A percentile compares a stretch with the other conserved stretches of the same genome.
Conservation (phyloP, 2,113 vertebrate genomes). For the Octodon degus region DNA sequence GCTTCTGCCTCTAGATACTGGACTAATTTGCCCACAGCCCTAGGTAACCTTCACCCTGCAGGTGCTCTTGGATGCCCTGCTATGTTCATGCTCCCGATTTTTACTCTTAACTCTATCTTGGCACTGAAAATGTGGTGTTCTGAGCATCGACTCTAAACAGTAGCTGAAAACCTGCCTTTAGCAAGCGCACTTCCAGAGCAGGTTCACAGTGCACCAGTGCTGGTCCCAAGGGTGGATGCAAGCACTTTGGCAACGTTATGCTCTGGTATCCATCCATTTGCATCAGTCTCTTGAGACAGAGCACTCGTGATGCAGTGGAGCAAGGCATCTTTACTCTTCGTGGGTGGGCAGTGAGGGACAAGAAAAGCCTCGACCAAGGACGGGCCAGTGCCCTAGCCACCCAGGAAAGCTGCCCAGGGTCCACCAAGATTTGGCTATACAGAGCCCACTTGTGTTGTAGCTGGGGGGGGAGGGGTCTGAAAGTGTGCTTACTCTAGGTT, state of each 20-base stretch:
- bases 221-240: not conserved
- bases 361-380: not conserved
- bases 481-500: not conserved
- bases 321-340: not conserved
- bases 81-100: not conserved
- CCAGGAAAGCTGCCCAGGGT: not conserved
- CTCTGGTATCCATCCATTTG: not conserved
- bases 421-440: not conserved
- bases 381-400: too few relatives aligned
- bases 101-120: not conserved
- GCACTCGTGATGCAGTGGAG: not conserved
- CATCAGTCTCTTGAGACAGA: not conserved
- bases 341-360: not conserved
- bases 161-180: not conserved
- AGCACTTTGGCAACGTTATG: not conserved
- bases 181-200: not conserved
- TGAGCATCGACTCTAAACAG: not conserved
- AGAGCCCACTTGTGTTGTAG: too few relatives aligned
- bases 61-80: not conserved
- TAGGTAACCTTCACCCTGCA: not conserved
- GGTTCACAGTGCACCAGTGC: not conserved
- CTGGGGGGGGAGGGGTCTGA: too few relatives aligned
- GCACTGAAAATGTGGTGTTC: not conserved
- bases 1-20: not conserved
- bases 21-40: not conserved